These are phyloP conservation scores for Excalfactoria chinensis DNA, from an alignment of 2,113 vertebrate species.

Conservation along the genomic window DNA sequence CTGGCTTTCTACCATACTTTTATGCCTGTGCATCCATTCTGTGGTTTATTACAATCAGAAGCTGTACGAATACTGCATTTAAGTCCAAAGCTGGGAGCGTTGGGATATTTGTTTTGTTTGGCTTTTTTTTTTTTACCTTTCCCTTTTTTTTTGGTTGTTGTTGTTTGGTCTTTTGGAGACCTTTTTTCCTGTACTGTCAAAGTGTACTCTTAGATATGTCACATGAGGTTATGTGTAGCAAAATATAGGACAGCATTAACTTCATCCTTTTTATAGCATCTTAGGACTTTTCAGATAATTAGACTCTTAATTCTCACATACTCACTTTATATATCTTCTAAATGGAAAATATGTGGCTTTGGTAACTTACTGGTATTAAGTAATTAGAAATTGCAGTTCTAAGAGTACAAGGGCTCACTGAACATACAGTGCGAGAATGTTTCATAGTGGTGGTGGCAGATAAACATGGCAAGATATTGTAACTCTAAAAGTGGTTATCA, in stretches of 20 bases:
- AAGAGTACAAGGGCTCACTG: neutral
- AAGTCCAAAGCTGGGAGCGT: neutral
- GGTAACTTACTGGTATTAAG: neutral
- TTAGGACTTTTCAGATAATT: neutral
- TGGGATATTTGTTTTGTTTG: neutral
- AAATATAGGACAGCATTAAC: neutral
- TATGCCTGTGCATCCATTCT: neutral
- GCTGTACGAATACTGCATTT: neutral
- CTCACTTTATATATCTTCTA: neutral
- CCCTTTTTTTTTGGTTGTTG: neutral
- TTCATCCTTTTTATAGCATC: neutral
- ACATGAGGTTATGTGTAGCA: neutral
- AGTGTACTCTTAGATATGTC: neutral
- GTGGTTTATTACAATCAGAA: slow-evolving; percentile 13
- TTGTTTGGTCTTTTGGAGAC: slow-evolving; percentile 2
- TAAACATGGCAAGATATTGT: neutral
- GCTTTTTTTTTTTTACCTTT: neutral
- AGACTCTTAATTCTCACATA: neutral
- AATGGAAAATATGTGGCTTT: neutral
- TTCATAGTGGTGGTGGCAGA: neutral
- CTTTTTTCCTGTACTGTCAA: neutral
- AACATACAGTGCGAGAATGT: neutral
- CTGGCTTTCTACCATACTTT: neutral
- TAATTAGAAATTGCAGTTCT: neutral
- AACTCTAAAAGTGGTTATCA: neutral